Percentiles rank a stretch among this genome's conserved stretches.
Evolutionary conservation across 2,113 vertebrate genomes (phyloP).

Genomic region (Sardina pilchardus): DNA sequence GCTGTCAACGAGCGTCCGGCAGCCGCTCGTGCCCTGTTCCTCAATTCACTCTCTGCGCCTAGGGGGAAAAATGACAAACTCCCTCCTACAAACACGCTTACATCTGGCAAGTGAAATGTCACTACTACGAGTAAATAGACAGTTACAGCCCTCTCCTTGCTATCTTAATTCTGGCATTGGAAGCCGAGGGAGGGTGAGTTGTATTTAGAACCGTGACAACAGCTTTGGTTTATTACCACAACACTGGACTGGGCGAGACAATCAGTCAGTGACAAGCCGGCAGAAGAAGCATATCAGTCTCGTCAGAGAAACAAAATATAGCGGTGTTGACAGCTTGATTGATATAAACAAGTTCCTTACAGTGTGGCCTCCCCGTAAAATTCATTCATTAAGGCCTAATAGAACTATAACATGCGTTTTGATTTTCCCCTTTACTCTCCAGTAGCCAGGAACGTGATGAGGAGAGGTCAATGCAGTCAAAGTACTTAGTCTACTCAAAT

Average conservation of each 20-base stretch:
- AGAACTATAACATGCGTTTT: background rate
- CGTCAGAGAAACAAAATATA: slow-evolving; percentile 9
- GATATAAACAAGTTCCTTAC: background rate
- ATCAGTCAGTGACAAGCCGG: slow-evolving; percentile 1
- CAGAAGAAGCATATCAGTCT: background rate
- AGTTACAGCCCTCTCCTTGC: background rate
- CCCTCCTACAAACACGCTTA: background rate
- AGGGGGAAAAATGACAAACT: background rate
- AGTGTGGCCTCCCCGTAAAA: background rate
- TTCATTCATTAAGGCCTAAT: background rate
- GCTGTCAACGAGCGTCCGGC: background rate
- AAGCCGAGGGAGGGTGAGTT: background rate
- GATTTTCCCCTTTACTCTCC: background rate
- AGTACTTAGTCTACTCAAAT: background rate
- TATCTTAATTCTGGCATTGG: background rate
- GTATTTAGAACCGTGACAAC: slow-evolving; percentile 13
- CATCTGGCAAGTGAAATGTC: background rate
- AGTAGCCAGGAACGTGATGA: background rate
- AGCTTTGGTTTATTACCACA: slow-evolving; percentile 16
- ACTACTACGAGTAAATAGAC: background rate
- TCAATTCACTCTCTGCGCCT: background rate
- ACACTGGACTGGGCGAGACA: background rate
- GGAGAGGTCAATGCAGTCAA: background rate
- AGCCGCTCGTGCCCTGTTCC: background rate
- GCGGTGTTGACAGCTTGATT: background rate